These are phyloP conservation scores for Novumbra hubbsi DNA, from an alignment of 2,797 vertebrate species.

Conservation along the genomic window DNA sequence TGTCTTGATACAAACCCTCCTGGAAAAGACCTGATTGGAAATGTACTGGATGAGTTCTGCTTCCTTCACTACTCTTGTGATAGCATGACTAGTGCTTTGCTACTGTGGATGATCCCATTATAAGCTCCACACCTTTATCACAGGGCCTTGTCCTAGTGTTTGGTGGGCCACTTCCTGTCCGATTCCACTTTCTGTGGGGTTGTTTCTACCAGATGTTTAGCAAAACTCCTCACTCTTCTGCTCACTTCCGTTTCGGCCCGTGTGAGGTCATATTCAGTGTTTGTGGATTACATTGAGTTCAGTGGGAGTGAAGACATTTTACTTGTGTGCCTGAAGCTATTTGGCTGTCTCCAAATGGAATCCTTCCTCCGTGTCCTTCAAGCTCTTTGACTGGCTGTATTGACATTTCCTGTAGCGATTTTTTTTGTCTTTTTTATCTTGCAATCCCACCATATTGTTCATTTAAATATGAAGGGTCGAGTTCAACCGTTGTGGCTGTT, in stretches of 20 bases:
- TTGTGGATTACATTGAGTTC: not conserved
- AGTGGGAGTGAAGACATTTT: conserved; percentile 62
- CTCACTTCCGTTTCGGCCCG: not conserved
- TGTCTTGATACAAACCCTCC: not conserved
- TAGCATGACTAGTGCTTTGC: conserved; percentile 51
- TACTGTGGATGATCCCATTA: conserved; percentile 4
- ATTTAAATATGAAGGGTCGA: not conserved
- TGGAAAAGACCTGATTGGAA: conserved; percentile 51
- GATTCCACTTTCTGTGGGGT: not conserved
- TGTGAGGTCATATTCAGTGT: not conserved
- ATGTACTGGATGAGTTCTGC: conserved; percentile 55
- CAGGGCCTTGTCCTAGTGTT: conserved; percentile 1
- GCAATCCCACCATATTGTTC: not conserved
- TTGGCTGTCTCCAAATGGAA: not conserved
- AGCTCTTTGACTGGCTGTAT: not conserved
- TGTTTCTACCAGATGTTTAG: not conserved
- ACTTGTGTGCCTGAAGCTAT: not conserved
- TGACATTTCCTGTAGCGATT: not conserved
- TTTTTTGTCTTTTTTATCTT: not conserved
- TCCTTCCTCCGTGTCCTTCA: not conserved
- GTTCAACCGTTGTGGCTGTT: not conserved
- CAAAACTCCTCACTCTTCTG: conserved; percentile 65
- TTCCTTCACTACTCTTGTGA: conserved; percentile 38
- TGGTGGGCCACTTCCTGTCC: not conserved
- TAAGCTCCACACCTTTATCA: not conserved